Evolutionary conservation across 1,140 invertebrate species (phyloP).

Genomic region (Drosophila setifemur): DNA sequence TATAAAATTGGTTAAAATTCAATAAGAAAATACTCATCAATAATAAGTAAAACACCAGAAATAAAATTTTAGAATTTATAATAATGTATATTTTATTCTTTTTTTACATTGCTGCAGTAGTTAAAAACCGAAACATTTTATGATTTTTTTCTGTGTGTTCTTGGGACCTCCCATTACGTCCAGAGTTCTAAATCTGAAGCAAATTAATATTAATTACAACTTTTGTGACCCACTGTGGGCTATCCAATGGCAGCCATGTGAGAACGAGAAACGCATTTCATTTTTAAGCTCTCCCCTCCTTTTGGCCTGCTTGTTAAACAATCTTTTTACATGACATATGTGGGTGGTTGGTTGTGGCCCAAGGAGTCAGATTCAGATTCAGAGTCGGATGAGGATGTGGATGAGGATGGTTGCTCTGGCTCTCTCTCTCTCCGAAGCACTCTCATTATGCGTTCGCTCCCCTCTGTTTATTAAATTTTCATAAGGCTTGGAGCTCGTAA

Average conservation of each 20-base stretch:
- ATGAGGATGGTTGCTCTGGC: slow-evolving; percentile 5
- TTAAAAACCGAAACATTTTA: too few species aligned
- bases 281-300: slow-evolving; percentile 60
- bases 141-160: neutral
- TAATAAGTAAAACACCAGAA: too few species aligned
- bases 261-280: slow-evolving; percentile 72
- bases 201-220: neutral
- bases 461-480: slow-evolving; percentile 71
- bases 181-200: neutral
- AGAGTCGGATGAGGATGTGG: neutral
- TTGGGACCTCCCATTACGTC: too few species aligned
- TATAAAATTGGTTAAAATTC: too few species aligned
- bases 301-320: slow-evolving; percentile 60
- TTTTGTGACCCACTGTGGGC: slow-evolving; percentile 16
- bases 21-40: too few species aligned
- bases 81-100: too few species aligned
- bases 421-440: slow-evolving; percentile 12
- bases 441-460: slow-evolving; percentile 32
- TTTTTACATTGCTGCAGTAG: too few species aligned
- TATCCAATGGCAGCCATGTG: slow-evolving; percentile 37
- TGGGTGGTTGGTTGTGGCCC: slow-evolving; percentile 8
- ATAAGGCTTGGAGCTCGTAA: slow-evolving; percentile 56
- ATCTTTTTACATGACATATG: slow-evolving; percentile 76
- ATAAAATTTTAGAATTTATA: too few species aligned
- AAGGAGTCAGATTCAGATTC: slow-evolving; percentile 2